Evolutionary conservation across 2,888 invertebrate genomes (phyloP), one percentile per base, ranked within the genome.

Genomic region (Trachelus stipa): DNA sequence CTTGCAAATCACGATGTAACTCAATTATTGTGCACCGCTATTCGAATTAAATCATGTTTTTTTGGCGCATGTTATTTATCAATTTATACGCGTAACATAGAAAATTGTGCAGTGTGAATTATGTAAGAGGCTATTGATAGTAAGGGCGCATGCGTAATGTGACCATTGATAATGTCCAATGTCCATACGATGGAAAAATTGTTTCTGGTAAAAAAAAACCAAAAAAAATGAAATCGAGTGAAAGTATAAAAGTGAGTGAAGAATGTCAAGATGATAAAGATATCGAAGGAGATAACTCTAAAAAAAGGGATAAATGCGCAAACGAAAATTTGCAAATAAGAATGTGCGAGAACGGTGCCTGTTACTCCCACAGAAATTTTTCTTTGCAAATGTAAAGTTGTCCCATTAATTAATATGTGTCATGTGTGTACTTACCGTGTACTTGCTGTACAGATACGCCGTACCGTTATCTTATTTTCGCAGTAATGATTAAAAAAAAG

Each of bases 391-490:
- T 77, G 76, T 34, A 34, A 73, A 34, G 37, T 77, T 81, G 69
- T 75, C 71, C 77, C 79, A 68, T 81, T 79, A 82, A 82, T 85
- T 80, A 83, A 83, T 82, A 80, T 31, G 23, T 56, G 56, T 71
- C 4, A 34, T 71, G 33, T 71, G 33, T 71, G 71, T 71, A 71
- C 71, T 71, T 30, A 30, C 6, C 71, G 31, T 34, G 31, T 71
- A 12, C 30, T 71, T 71, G 71, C 71, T 71, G 71, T 83, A 84
- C 83, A 85, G 83, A 74, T 77, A 82, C 83, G 80, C 83, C 81
- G 33, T 82, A 74, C 79, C 79, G 85, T 80, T 77, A 79, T 78
- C 80, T 84, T 83, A 84, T 84, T 84, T 85, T 85, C 82, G 80
- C 81, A 81, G 84, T 34, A 30, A 23, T 56, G 74, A 11, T 31